Evolutionary conservation across 2,113 vertebrate genomes (phyloP), one percentile per base, ranked within the genome.

Genomic region (Machaerirhynchus nigripectus): DNA sequence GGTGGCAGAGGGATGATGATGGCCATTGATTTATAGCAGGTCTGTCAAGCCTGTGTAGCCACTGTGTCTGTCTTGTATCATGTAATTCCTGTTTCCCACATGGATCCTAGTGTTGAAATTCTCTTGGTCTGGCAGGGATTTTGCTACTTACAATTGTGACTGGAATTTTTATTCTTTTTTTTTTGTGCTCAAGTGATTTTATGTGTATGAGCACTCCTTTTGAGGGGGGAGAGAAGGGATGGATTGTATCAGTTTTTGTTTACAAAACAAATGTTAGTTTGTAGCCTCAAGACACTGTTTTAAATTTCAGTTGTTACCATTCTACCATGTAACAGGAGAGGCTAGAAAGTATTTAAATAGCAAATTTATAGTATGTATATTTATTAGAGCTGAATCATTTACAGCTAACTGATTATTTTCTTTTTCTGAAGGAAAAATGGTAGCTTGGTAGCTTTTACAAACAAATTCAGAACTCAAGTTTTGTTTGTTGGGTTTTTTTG

Each of bases 321-420:
- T 84, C 52, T 59, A 31, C 69, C 49, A 3, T 55, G 84, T 95
- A 95, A 96, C 6, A 28, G 57, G 89, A 95, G 89, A 93, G 82
- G 59, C 74, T 86, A 87, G 57, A 68, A 74, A 92, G 49, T 69
- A 96, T 97, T 97, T 96, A 95, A 96, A 84, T 85, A 77, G 35
- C 80, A 89, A 95, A 92, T 96, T 64, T 74, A 49, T 37, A 46
- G 44, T 69, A 57, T 86, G 92, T 92, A 23, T 81, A 61, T 95
- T 95, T 97, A 84, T 89, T 89, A 95, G 85, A 92, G 64, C n/a
- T 68, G 49, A 64, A 57, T 94, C 35, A 77, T 88, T 92, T 95
- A 73, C 93, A 69, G n/a, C 39, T 94, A 74, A 63, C 27, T 52
- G 6, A 50, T 88, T 82, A 13, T 79, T 95, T 95, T 94, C 14